Percentiles rank a stretch among this genome's conserved stretches.
phyloP scores from a whole-genome alignment of 2,888 invertebrate genomes.

The Noctua janthina region DNA sequence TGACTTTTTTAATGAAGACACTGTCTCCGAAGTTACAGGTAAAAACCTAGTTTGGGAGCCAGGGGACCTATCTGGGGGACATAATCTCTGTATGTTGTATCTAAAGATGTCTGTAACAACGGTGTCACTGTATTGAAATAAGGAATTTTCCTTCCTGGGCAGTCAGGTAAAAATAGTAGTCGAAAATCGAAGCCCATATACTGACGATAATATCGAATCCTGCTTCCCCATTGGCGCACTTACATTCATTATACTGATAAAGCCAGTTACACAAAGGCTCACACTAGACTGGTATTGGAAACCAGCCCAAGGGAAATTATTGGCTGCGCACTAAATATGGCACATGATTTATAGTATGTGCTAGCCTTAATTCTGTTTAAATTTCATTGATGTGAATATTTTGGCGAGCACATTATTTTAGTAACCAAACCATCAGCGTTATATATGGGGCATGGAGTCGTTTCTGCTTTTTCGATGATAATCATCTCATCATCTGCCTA shows the following conservation, averaged over 20 bases:
- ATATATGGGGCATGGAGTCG: not conserved
- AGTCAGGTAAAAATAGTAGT: too few relatives aligned
- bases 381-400: conserved; percentile 46
- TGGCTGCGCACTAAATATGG: conserved; percentile 62
- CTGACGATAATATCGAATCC: not conserved
- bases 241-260: conserved; percentile 29
- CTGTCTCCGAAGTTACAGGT: too few relatives aligned
- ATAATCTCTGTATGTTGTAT: too few relatives aligned
- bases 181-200: not conserved
- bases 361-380: conserved; percentile 50
- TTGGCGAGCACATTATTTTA: not conserved
- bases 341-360: conserved; percentile 63
- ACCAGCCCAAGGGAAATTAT: conserved; percentile 68
- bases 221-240: conserved; percentile 14
- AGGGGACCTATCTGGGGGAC: too few relatives aligned
- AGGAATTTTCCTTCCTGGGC: too few relatives aligned
- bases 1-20: too few relatives aligned
- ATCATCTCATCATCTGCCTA: not conserved
- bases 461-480: not conserved
- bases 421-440: not conserved
- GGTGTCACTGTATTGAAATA: too few relatives aligned
- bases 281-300: conserved; percentile 41
- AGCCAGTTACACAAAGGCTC: conserved; percentile 55
- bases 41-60: too few relatives aligned
- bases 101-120: too few relatives aligned